Evolutionary conservation across 2,888 invertebrate species (phyloP), one percentile per base, ranked within the genome.

Genomic region (Cheilosia vulpina): DNA sequence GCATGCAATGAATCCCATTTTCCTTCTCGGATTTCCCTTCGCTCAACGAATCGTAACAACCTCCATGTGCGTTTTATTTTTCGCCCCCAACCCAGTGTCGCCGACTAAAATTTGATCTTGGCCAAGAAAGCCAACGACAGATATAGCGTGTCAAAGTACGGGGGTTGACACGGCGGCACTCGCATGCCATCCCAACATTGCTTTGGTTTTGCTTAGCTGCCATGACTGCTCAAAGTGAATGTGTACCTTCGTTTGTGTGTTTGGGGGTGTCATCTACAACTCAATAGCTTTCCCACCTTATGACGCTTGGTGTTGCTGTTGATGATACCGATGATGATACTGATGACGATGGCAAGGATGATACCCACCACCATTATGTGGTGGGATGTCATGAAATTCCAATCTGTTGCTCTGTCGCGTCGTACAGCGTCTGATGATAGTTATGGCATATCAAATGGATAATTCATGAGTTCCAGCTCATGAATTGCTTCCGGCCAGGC

Each of bases 401-500:
- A 71, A 84, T 71, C 84, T 84, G 84, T 84, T 84, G 80, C 80
- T 80, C 4, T 15, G 15, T 21, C 52, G 24, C 53, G 34, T 52
- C 58, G 24, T 15, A 13, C 7, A 31, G 55, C 55, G 38, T 6
- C 31, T 21, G 60, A 55, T 62, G 50, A 43, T 31, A 68, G 53
- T 38, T 62, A 21, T 63, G 68, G 45, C 41, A 38, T 77, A 72
- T 82, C 77, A 72, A 82, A 82, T 77, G 66, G 47, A 66, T 68
- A 79, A 75, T 69, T 69, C 73, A 79, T 75, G 71, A 65, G 81
- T 76, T 81, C 55, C 69, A 81, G 63, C 68, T 81, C 81, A 75
- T 81, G 83, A 73, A 65, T 31, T 69, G 73, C 75, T 80, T 76
- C 80, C 84, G 84, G 84, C 60, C 80, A 80, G 24, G 45, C n/a